Base-by-base conservation (phyloP, 1,140 invertebrate species). In the Drosophila melanica region DNA sequence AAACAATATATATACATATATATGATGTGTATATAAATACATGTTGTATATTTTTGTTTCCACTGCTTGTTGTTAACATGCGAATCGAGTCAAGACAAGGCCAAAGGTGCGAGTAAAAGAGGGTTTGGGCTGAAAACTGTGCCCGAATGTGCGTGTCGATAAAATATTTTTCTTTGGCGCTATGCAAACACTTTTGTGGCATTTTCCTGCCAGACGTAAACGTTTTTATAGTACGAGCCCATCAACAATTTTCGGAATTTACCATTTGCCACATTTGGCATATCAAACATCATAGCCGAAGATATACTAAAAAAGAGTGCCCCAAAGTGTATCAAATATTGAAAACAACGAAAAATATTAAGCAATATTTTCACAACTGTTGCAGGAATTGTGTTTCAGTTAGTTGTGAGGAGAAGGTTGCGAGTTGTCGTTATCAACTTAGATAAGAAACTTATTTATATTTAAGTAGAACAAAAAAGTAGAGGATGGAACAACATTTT, bases 41-140 rank as follows among this genome's bases (percentile, higher is more conserved):
- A 30, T 54, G 30, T 62, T 41, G 84, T 85, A 79, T 87, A 81
- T 72, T 76, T 64, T 68, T 87, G 75, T 79, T 75, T 72, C 77
- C 77, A 81, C 78, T 81, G 82, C 82, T 87, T 89, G 75, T 75
- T 87, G 81, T 86, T 86, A 87, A 86, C 87, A 86, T 86, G 82
- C 82, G 87, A 86, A 86, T 86, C 67, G 79, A 87, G 79, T 69
- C 57, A 51, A 67, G 58, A 58, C 37, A 50, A 59, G 50, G 45
- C 20, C 20, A 55, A 55, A 53, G 51, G 51, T 63, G 53, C 18
- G 33, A 35, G 33, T 9, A 27, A 14, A 18, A 14, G 8, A 3
- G 27, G 12, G 8, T 1, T 42, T 7, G 47, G 11, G 18, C 4
- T 47, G 20, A 41, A 35, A 55, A 16, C 4, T 33, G 27, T 41